Evolutionary conservation across 1,140 invertebrate species (phyloP).

Genomic region (Heliconius nattereri): DNA sequence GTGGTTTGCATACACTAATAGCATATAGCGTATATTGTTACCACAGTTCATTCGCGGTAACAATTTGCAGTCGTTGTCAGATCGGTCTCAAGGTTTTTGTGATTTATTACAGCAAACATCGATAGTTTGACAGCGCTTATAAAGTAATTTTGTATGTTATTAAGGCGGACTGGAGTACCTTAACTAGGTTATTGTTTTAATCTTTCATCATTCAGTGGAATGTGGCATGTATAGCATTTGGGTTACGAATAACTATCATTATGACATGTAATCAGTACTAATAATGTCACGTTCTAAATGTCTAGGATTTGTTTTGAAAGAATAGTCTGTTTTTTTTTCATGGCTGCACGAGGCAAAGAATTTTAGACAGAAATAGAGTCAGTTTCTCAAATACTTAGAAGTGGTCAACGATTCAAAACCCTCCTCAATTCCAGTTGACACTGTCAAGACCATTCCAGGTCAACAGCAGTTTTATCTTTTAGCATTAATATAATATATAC

Average conservation of each 20-base stretch:
- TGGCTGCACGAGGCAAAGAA: no score
- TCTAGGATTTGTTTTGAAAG: not conserved
- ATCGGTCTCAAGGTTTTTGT: constrained; percentile 33
- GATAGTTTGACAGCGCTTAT: constrained; percentile 25
- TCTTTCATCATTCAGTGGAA: not conserved
- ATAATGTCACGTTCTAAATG: constrained; percentile 1
- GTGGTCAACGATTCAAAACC: no score
- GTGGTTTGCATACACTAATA: constrained; percentile 8
- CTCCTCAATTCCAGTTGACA: no score
- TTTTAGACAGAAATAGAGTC: no score
- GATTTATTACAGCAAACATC: constrained; percentile 29
- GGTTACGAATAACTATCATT: not conserved
- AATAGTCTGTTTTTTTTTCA: no score
- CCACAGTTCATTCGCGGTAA: constrained; percentile 16
- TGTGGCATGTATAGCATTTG: not conserved
- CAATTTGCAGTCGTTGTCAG: constrained; percentile 22
- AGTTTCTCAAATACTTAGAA: no score
- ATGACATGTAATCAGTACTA: constrained; percentile 3
- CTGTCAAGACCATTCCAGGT: no score
- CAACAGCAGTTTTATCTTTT: no score
- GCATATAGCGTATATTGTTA: constrained; percentile 15
- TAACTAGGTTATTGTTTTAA: constrained; percentile 3
- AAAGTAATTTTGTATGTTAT: constrained; percentile 23
- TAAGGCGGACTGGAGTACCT: constrained; percentile 5
- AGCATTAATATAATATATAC: no score